Conservation (phyloP, 1,140 invertebrate genomes). For the Zaprionus kolodkinae region DNA sequence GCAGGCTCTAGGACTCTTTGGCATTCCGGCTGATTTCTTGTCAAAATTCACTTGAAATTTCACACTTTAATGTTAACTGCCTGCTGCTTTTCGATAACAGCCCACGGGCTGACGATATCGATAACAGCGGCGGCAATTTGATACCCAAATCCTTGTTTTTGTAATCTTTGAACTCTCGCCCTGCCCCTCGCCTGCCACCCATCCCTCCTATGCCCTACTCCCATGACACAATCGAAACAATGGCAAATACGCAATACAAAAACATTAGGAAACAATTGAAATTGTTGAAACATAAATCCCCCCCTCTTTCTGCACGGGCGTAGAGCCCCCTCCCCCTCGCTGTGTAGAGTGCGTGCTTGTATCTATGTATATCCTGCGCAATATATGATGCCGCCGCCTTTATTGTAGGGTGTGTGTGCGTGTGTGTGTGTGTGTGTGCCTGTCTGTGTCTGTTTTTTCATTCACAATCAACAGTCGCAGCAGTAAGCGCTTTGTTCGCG, state of each 20-base stretch:
- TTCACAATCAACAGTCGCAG: conserved; percentile 27
- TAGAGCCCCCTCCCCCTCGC: background rate
- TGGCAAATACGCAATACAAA: conserved; percentile 74
- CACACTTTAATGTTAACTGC: conserved; percentile 70
- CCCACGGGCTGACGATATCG: conserved; percentile 23
- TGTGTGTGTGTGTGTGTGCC: conserved; percentile 30
- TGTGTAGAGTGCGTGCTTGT: conserved; percentile 32
- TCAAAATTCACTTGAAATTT: conserved; percentile 78
- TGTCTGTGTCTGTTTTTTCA: conserved; percentile 25
- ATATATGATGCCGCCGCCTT: conserved; percentile 64
- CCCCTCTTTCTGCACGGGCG: conserved; percentile 11
- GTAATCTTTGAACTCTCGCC: conserved; percentile 71
- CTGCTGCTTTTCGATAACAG: conserved; percentile 24
- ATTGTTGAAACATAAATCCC: conserved; percentile 79
- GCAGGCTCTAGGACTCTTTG: background rate
- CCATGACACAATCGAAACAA: conserved; percentile 64
- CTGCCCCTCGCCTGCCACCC: conserved; percentile 25
- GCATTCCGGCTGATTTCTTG: conserved; percentile 46
- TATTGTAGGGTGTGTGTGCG: conserved; percentile 52
- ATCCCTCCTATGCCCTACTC: background rate
- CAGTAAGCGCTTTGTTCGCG: conserved; percentile 60
- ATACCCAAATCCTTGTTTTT: conserved; percentile 41
- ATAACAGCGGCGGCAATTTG: conserved; percentile 62
- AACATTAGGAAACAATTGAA: conserved; percentile 80
- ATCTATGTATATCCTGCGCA: conserved; percentile 69